Evolutionary conservation across 1,140 invertebrate genomes (phyloP).

Genomic region (Triops longicaudatus): DNA sequence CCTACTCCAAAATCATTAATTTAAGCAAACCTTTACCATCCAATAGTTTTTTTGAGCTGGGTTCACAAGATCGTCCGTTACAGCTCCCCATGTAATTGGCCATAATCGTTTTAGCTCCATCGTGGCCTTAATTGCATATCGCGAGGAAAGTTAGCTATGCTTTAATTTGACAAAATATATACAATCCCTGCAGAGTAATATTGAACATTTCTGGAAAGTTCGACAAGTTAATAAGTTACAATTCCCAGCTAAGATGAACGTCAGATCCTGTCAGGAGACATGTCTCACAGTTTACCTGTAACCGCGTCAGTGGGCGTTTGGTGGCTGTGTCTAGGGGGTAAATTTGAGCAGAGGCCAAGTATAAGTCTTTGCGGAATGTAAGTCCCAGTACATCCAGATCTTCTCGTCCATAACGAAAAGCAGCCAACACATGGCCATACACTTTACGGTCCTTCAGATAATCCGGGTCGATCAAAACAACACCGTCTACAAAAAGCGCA

Average conservation of each 20-base stretch:
- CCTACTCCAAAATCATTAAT: too few relatives aligned
- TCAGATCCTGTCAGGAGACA: background rate
- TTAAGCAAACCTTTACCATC: too few relatives aligned
- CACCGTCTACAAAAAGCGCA: slow-evolving; percentile 67
- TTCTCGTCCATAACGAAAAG: slow-evolving; percentile 95
- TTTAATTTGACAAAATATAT: background rate
- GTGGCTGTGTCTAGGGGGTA: slow-evolving; percentile 57
- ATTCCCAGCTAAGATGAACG: background rate
- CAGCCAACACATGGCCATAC: slow-evolving; percentile 88
- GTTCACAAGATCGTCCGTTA: too few relatives aligned
- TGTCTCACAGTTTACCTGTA: slow-evolving; percentile 44
- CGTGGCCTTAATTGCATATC: background rate
- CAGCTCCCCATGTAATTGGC: too few relatives aligned
- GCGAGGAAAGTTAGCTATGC: background rate
- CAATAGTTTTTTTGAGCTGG: too few relatives aligned
- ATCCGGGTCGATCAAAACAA: slow-evolving; percentile 82
- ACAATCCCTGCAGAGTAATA: background rate
- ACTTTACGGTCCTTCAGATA: slow-evolving; percentile 75
- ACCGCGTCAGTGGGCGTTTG: slow-evolving; percentile 51
- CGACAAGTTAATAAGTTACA: background rate
- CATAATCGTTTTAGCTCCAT: too few relatives aligned
- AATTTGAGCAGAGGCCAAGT: slow-evolving; percentile 74
- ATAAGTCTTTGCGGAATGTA: slow-evolving; percentile 95
- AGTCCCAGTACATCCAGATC: slow-evolving; percentile 97
- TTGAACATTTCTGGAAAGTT: background rate